Percentiles rank a stretch among this genome's conserved stretches.
phyloP scores from a whole-genome alignment of 2,888 invertebrate species.

The Luperina nickerlii region DNA sequence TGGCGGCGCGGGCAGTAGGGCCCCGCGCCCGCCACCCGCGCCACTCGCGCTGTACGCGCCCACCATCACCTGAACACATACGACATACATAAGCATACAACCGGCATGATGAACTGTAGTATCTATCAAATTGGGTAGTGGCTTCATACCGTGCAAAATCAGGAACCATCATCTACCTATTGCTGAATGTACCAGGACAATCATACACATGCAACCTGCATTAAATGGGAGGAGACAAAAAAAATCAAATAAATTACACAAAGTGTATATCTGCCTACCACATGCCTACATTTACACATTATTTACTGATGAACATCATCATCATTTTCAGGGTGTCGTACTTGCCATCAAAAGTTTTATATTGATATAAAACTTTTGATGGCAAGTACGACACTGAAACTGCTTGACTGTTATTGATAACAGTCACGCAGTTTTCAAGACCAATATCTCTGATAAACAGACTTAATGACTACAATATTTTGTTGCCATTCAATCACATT shows the following conservation, averaged over 20 bases:
- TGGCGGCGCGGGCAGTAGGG: constrained; percentile 62
- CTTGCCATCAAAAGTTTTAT: neutral
- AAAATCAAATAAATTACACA: neutral
- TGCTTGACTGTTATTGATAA: no score
- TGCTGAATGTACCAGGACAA: neutral
- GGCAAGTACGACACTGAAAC: no score
- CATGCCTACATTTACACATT: neutral
- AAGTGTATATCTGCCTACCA: no score
- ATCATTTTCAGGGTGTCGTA: neutral
- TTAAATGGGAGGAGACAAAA: neutral
- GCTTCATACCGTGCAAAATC: neutral
- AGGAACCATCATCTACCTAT: neutral
- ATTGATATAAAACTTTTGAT: no score
- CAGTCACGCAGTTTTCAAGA: neutral
- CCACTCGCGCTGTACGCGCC: constrained; percentile 79
- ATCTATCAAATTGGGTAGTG: neutral
- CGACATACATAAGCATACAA: neutral
- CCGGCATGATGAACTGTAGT: neutral
- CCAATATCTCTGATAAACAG: neutral
- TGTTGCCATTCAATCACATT: neutral
- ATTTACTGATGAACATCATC: neutral
- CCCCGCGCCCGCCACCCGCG: constrained; percentile 69
- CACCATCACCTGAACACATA: constrained; percentile 82
- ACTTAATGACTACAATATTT: neutral
- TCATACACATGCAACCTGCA: neutral